phyloP scores from a whole-genome alignment of 2,113 vertebrate genomes.

The Furnarius figulus region DNA sequence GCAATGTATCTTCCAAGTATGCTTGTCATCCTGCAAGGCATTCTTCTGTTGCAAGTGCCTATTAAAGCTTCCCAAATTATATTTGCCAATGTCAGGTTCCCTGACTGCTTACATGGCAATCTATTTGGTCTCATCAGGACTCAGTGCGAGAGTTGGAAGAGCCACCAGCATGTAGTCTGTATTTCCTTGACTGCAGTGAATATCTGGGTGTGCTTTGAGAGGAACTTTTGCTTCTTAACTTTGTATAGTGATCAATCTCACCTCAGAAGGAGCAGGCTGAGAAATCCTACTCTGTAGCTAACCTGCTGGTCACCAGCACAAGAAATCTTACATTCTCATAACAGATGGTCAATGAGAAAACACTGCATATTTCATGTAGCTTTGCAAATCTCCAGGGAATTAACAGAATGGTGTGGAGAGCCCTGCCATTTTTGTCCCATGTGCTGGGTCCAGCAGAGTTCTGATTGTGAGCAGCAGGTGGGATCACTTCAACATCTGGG shows the following conservation, averaged over 20 bases:
- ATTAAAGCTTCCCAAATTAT: neutral
- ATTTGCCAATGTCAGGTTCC: neutral
- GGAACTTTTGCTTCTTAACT: neutral
- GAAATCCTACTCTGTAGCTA: neutral
- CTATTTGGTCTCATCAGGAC: neutral
- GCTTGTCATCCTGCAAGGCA: neutral
- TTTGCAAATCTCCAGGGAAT: neutral
- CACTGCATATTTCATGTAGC: neutral
- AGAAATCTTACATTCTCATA: neutral
- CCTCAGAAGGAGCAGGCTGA: neutral
- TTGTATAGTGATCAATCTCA: neutral
- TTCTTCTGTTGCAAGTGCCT: neutral
- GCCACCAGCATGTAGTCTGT: neutral
- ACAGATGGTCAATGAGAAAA: neutral
- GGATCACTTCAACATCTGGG: neutral
- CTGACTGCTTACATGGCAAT: neutral
- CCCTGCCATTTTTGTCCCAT: neutral
- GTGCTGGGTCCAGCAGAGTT: neutral
- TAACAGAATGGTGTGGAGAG: neutral
- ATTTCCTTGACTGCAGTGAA: neutral
- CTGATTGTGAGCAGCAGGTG: neutral
- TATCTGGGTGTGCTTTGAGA: neutral
- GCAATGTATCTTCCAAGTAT: neutral
- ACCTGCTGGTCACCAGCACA: neutral
- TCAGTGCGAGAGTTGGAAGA: neutral